Percentiles rank a stretch among this genome's conserved stretches.
These are phyloP conservation scores for Perodicticus potto DNA, from an alignment of 2,797 vertebrate genomes.

Conservation along the genomic window DNA sequence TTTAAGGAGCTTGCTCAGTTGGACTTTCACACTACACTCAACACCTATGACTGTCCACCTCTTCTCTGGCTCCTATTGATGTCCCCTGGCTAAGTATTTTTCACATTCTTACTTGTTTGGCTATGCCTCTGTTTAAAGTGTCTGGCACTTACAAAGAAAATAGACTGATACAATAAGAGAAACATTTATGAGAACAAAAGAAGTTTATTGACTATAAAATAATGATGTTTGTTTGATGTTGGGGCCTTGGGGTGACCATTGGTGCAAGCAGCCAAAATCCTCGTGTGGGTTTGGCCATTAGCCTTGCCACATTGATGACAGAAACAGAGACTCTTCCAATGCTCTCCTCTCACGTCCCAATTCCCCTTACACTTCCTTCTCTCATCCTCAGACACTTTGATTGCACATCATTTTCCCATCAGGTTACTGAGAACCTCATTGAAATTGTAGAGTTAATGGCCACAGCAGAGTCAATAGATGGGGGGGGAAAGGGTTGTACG, in stretches of 20 bases:
- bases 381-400: background rate
- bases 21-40: background rate
- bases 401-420: background rate
- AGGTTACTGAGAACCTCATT: background rate
- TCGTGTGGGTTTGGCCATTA: no score
- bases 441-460: background rate
- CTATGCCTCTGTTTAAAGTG: constrained; percentile 21
- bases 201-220: background rate
- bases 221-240: background rate
- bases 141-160: constrained; percentile 7
- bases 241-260: background rate
- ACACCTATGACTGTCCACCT: background rate
- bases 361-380: background rate
- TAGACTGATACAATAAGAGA: background rate
- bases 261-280: background rate
- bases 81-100: background rate
- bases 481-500: background rate
- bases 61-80: background rate
- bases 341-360: background rate
- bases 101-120: background rate
- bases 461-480: background rate
- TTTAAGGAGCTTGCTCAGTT: background rate
- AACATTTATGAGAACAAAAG: constrained; percentile 25
- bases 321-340: background rate
- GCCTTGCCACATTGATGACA: background rate